Evolutionary conservation across 2,797 vertebrate species (phyloP), one percentile per base, ranked within the genome.

Genomic region (Numenius phaeopus): DNA sequence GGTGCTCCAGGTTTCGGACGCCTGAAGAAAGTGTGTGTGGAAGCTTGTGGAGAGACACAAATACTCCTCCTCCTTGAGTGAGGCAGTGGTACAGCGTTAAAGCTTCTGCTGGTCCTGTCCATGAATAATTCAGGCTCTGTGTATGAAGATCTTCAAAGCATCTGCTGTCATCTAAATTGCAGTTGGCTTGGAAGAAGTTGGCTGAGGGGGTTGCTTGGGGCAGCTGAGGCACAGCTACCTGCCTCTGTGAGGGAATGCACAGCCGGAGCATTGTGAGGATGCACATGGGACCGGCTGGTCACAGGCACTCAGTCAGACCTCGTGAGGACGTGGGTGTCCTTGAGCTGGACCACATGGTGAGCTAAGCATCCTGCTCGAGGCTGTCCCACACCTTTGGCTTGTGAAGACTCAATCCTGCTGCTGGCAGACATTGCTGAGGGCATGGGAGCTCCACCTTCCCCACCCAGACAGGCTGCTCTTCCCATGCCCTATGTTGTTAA

Each of bases 241-340:
- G 57, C 40, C 42, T 29, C 37, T 1, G 10, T 2, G n/a, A n/a
- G 83, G 64, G 87, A 46, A 59, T 2, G 7, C 30, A 2, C 8
- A 17, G n/a, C 52, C 3, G 0, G 2, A 49, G 54, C 73, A 64
- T 29, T 23, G 9, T 0, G 0, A 49, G 65, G 71, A 11, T 32
- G 44, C 46, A 1, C 0, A 0, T 11, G 57, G 24, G 26, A 29
- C 39, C 1, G 2, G 30, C 73, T 52, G 76, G 85, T 27, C 58
- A 3, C 34, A 64, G 12, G 14, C 2, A 1, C 42, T 58, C 9
- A 4, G 69, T 46, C 46, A 15, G 77, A 86, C n/a, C 37, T 93
- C 2, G 2, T 3, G 2, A 54, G 55, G 59, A 75, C 42, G 30
- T 80, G 71, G 24, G 12, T 57, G 27, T n/a, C 50, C 79, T 70